A percentile compares a stretch with the other conserved stretches of the same genome.
Evolutionary conservation across 1,140 invertebrate genomes (phyloP).

Genomic region (Penaeus chinensis): DNA sequence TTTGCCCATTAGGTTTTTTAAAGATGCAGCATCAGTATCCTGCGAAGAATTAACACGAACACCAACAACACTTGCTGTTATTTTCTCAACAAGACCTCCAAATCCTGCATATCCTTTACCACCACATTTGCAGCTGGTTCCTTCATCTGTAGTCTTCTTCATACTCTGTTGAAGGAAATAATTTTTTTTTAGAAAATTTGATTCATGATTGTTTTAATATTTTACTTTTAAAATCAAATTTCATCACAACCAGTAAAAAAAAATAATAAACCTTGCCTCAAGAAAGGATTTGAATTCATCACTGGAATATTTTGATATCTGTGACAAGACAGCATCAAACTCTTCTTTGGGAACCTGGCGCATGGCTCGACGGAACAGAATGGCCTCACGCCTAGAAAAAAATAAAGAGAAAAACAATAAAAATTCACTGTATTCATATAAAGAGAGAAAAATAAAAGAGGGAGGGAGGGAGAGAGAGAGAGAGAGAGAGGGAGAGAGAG

Average conservation of each 20-base stretch:
- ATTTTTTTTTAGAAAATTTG: too few relatives aligned
- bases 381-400: constrained; percentile 44
- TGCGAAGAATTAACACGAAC: too few relatives aligned
- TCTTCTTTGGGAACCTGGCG: constrained; percentile 53
- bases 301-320: constrained; percentile 48
- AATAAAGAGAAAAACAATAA: not conserved
- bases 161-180: too few relatives aligned
- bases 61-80: too few relatives aligned
- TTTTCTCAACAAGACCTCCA: too few relatives aligned
- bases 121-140: too few relatives aligned
- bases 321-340: constrained; percentile 30
- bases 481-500: not conserved
- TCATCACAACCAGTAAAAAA: not conserved
- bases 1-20: too few relatives aligned
- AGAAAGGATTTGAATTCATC: constrained; percentile 43
- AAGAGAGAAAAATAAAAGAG: not conserved
- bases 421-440: not conserved
- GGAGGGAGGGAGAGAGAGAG: too few relatives aligned
- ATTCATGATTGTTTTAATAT: too few relatives aligned
- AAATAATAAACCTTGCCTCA: constrained; percentile 31
- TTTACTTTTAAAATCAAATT: not conserved
- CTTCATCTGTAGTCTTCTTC: too few relatives aligned
- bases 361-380: constrained; percentile 56
- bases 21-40: too few relatives aligned
- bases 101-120: too few relatives aligned